Evolutionary conservation across 1,140 invertebrate genomes (phyloP), one percentile per base, ranked within the genome.

Genomic region (Aphelenchoides besseyi): DNA sequence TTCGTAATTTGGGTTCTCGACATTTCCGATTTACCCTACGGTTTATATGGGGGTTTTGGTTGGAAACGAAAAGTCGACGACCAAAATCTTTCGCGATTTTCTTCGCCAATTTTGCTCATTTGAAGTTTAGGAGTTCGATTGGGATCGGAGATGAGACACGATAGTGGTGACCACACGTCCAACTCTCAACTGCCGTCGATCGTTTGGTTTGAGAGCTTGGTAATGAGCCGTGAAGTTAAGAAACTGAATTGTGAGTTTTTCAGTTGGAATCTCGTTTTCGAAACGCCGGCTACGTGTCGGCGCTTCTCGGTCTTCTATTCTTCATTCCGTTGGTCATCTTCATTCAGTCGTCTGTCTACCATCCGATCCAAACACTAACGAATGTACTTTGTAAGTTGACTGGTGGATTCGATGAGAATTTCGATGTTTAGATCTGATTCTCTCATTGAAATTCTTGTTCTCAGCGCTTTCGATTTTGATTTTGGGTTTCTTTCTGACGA

Each of bases 361-460:
- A 59, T 33, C 55, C 55, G 18, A 59, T 59, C 18, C 5, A 5
- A 8, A 8, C 55, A 8, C 18, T 59, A 8, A 8, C 18, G 26
- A 59, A 59, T 59, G 5, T 59, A 5, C 23, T 59, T 29, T 59
- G 55, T 59, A 59, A 28, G 55, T 18, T 59, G 5, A 8, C 18
- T 23, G 16, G 16, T 33, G 16, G 5, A 28, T 59, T 59, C 55
- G 5, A 29, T 8, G 16, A 8, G 5, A 28, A 59, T 23, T 28
- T 59, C 26, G 26, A 29, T 23, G 26, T 59, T 59, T 59, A 59
- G 55, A 59, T 33, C 55, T 59, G 5, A 5, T 59, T 18, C 18
- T 59, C 32, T 59, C 55, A 8, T 5, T 23, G 5, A 28, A 5
- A 33, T 59, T 59, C 55, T 59, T 5, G 55, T 29, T 59, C 18